Percentiles rank a stretch among this genome's conserved stretches.
Conservation (phyloP, 2,797 vertebrate genomes). For the Phoebastria nigripes region DNA sequence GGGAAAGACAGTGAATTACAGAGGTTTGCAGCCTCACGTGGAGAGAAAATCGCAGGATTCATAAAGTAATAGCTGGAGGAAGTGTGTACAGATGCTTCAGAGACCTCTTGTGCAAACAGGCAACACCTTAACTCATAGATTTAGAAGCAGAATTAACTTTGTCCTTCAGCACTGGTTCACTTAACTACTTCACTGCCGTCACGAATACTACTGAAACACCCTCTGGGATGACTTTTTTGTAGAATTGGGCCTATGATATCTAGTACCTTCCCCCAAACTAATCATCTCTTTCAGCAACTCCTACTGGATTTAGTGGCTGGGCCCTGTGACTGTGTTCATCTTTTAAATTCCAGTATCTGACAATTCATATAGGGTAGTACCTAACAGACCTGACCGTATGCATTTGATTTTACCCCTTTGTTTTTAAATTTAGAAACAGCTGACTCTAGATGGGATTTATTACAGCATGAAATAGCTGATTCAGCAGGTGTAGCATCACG, state of each 20-base stretch:
- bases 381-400: not conserved
- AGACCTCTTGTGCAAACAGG: slow-evolving; percentile 22
- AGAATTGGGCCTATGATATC: not conserved
- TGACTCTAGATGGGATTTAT: slow-evolving; percentile 6
- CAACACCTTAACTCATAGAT: not conserved
- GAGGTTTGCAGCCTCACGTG: not conserved
- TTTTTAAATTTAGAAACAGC: not conserved
- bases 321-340: not conserved
- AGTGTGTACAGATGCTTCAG: not conserved
- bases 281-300: not conserved
- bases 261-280: not conserved
- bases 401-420: not conserved
- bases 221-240: not conserved
- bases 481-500: not conserved
- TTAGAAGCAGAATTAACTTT: slow-evolving; percentile 12
- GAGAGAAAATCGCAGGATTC: slow-evolving; percentile 25
- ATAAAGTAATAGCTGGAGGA: slow-evolving; percentile 33
- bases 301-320: not conserved
- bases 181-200: slow-evolving; percentile 1
- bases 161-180: not conserved
- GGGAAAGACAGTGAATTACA: not conserved
- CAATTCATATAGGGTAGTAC: not conserved
- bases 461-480: not conserved
- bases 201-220: not conserved
- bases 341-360: not conserved